Conservation (phyloP, 2,888 invertebrate species). For the Lasius platythorax region DNA sequence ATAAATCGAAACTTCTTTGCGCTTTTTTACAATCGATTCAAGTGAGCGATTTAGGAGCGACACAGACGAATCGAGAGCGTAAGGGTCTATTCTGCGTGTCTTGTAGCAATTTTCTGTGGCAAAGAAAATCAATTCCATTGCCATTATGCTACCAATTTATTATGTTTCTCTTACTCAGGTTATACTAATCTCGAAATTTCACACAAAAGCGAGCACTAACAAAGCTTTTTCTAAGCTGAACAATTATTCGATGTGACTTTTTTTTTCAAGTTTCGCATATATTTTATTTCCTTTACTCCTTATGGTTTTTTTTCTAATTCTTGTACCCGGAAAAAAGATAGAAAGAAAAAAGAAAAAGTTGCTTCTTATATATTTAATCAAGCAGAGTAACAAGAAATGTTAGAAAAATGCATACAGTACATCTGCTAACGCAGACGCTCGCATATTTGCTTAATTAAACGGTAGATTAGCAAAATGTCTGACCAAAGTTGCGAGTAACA, state of each 20-base stretch:
- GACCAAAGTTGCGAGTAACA: constrained; percentile 37
- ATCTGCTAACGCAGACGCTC: constrained; percentile 26
- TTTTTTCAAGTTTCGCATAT: constrained; percentile 19
- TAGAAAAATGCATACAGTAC: background rate
- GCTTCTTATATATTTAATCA: background rate
- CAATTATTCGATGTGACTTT: constrained; percentile 3
- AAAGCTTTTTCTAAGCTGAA: background rate
- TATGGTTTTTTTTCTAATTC: background rate
- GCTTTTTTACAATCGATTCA: background rate
- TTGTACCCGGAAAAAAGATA: background rate
- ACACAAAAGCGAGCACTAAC: constrained; percentile 11
- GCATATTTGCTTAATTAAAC: constrained; percentile 54
- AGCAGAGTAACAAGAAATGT: constrained; percentile 12
- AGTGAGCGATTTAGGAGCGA: constrained; percentile 20
- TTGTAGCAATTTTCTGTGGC: constrained; percentile 41
- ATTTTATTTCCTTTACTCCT: background rate
- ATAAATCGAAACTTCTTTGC: constrained; percentile 22
- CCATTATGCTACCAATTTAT: constrained; percentile 41
- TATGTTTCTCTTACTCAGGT: constrained; percentile 8
- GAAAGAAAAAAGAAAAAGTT: background rate
- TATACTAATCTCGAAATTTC: constrained; percentile 43
- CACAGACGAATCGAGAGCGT: constrained; percentile 38
- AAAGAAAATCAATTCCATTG: constrained; percentile 40
- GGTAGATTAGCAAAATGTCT: constrained; percentile 43
- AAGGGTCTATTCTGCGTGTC: constrained; percentile 37